These are phyloP conservation scores for Patella pellucida DNA, from an alignment of 2,888 invertebrate species.

Conservation along the genomic window DNA sequence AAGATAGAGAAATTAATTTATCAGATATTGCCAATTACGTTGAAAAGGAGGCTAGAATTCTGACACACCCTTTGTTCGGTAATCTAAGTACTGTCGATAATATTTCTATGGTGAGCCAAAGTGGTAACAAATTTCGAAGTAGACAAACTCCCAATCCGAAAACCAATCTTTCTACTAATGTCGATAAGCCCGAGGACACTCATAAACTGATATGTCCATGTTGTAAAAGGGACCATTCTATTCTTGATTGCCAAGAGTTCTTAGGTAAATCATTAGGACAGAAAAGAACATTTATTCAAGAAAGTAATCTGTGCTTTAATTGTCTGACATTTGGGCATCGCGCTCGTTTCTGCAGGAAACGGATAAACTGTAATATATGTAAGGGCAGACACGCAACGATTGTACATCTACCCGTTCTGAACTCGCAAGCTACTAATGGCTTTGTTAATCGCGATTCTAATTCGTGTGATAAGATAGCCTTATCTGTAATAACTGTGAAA, in stretches of 20 bases:
- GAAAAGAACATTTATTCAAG: not conserved
- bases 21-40: not conserved
- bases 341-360: not conserved
- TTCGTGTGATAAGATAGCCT: not conserved
- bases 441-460: not conserved
- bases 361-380: not conserved
- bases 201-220: too few relatives aligned
- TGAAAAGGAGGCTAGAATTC: not conserved
- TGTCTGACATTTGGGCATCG: not conserved
- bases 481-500: not conserved
- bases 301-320: not conserved
- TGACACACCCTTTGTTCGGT: not conserved
- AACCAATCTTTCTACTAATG: too few relatives aligned
- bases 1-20: too few relatives aligned
- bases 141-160: too few relatives aligned
- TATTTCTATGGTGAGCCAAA: too few relatives aligned
- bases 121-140: too few relatives aligned
- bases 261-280: not conserved
- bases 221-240: too few relatives aligned
- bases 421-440: not conserved
- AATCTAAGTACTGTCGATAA: not conserved
- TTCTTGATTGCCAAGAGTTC: too few relatives aligned
- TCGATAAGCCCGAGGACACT: too few relatives aligned
- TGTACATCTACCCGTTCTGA: not conserved
- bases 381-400: not conserved